Conservation (phyloP, 2,888 invertebrate species). For the Miltochrista miniata region DNA sequence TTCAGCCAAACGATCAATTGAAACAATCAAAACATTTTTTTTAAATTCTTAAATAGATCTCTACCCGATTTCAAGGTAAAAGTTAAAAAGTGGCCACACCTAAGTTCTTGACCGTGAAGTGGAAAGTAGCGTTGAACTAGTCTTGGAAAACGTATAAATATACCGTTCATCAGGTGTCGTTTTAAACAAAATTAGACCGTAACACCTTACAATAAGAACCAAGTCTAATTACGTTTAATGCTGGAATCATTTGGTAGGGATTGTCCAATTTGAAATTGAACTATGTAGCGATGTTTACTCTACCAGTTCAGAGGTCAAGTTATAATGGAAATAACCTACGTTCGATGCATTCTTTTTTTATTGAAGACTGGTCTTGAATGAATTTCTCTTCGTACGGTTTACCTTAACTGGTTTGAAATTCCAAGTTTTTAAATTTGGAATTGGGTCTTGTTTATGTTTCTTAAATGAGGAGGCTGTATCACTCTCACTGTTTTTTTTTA, state of each 20-base stretch:
- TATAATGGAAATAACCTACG: slow-evolving; percentile 38
- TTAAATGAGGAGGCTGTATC: too few relatives aligned
- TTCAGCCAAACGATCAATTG: too few relatives aligned
- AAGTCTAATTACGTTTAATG: slow-evolving; percentile 1
- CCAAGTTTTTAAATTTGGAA: slow-evolving; percentile 8
- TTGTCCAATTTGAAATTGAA: slow-evolving; percentile 30
- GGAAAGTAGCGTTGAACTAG: slow-evolving; percentile 65
- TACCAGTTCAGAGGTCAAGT: slow-evolving; percentile 20
- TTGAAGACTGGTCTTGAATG: slow-evolving; percentile 30
- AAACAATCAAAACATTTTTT: too few relatives aligned
- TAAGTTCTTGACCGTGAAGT: slow-evolving; percentile 77
- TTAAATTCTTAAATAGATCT: too few relatives aligned
- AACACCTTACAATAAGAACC: neutral
- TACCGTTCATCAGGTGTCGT: slow-evolving; percentile 9
- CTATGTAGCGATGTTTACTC: slow-evolving; percentile 4
- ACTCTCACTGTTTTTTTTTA: too few relatives aligned
- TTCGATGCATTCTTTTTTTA: slow-evolving; percentile 46
- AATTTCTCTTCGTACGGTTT: slow-evolving; percentile 37
- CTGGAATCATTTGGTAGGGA: slow-evolving; percentile 13
- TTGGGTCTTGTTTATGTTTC: too few relatives aligned
- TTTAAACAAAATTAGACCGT: slow-evolving; percentile 41
- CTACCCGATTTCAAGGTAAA: slow-evolving; percentile 31
- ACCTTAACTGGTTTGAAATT: slow-evolving; percentile 14
- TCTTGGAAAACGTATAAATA: slow-evolving; percentile 36
- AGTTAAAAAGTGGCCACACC: slow-evolving; percentile 51